A percentile compares a stretch with the other conserved stretches of the same genome.
Evolutionary conservation across 2,113 vertebrate genomes (phyloP).

Genomic region (Telmatochromis brachygnathus): DNA sequence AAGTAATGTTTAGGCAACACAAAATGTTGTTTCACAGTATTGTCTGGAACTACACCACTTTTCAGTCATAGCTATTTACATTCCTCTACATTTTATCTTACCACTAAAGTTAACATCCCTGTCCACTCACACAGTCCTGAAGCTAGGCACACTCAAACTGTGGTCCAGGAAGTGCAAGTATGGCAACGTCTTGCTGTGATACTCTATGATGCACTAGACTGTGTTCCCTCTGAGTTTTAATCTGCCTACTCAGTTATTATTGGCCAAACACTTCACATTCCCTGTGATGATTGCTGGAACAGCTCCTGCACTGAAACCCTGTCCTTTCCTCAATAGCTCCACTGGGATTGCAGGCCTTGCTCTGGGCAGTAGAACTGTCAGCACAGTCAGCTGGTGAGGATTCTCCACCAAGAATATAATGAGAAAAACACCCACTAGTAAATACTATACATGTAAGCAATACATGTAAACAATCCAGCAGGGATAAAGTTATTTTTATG

Average conservation of each 20-base stretch:
- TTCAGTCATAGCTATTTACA: not conserved
- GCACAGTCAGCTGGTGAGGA: not conserved
- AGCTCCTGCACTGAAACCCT: not conserved
- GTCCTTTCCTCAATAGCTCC: not conserved
- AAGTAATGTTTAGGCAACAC: not conserved
- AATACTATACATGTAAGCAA: not conserved
- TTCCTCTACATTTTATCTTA: not conserved
- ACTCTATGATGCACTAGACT: not conserved
- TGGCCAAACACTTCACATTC: not conserved
- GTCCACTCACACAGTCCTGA: not conserved
- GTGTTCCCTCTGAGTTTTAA: not conserved
- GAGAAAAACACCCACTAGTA: not conserved
- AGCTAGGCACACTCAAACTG: not conserved
- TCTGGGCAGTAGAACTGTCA: not conserved
- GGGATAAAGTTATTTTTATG: not conserved
- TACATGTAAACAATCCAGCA: not conserved
- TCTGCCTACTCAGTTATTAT: not conserved
- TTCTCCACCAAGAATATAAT: not conserved
- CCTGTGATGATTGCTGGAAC: not conserved
- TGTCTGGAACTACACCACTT: not conserved
- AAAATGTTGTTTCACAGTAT: not conserved
- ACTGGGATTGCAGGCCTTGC: not conserved
- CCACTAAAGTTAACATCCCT: not conserved
- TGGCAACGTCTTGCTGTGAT: not conserved
- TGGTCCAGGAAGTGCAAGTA: not conserved